Percentiles rank a stretch among this genome's conserved stretches.
These are phyloP conservation scores for Drosophila recens DNA, from an alignment of 2,888 invertebrate genomes.

Conservation along the genomic window DNA sequence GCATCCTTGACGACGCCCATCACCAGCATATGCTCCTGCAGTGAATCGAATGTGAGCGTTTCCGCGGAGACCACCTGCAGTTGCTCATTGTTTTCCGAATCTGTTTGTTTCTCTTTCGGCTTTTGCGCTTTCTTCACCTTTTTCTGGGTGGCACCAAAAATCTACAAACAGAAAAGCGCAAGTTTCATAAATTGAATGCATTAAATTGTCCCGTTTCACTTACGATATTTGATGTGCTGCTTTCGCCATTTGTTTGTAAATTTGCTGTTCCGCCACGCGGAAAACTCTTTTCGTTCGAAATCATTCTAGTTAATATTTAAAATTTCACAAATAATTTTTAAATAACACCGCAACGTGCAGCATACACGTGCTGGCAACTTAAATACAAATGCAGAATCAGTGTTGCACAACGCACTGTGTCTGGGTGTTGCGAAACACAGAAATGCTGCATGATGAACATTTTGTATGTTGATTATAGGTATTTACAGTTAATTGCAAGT, in stretches of 20 bases:
- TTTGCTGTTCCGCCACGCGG: conserved; percentile 83
- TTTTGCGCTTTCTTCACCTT: conserved; percentile 76
- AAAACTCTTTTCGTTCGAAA: conserved; percentile 81
- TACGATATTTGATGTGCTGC: conserved; percentile 72
- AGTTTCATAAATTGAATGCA: neutral
- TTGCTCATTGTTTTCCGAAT: conserved; percentile 60
- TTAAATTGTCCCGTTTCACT: conserved; percentile 35
- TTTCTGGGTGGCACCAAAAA: conserved; percentile 83
- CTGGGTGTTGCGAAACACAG: conserved; percentile 10
- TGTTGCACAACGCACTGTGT: conserved; percentile 24
- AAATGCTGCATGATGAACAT: neutral
- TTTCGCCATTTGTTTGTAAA: conserved; percentile 53
- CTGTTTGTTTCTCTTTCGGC: conserved; percentile 39
- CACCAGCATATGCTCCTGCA: conserved; percentile 90
- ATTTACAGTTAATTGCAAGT: no score
- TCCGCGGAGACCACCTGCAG: conserved; percentile 82
- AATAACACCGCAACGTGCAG: conserved; percentile 46
- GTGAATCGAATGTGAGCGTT: conserved; percentile 85
- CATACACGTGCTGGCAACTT: conserved; percentile 58
- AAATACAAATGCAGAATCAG: conserved; percentile 23
- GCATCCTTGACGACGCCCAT: conserved; percentile 89
- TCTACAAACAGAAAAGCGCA: conserved; percentile 54
- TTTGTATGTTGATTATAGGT: neutral
- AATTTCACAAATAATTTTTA: conserved; percentile 24
- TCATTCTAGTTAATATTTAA: conserved; percentile 40